Evolutionary conservation across 1,140 invertebrate genomes (phyloP), one percentile per base, ranked within the genome.

Genomic region (Macrotrachela quadricornifera): DNA sequence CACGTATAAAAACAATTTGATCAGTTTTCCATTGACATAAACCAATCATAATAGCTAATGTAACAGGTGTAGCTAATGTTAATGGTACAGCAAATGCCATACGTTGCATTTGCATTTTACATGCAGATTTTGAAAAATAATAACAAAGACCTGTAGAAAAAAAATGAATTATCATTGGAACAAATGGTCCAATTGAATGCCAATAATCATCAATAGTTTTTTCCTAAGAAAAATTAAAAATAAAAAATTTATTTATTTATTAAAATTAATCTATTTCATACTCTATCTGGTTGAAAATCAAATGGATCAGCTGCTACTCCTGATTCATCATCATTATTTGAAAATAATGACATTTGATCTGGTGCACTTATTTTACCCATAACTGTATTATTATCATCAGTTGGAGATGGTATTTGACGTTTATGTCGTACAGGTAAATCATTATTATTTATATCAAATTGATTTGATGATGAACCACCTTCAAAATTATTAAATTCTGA

Each of bases 31-130:
- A 30, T 30, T 30, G 21, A 30, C 21, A 30, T 39, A 48, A 30
- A n/a, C 46, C 53, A 14, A 60, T 61, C 60, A 64, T 55, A 62
- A 64, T 49, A 13, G 61, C 64, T 6, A 61, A 56, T 38, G 62
- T 60, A 16, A 67, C 55, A 12, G 65, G 63, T 11, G 63, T 59
- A 8, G 61, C 57, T 36, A 67, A 56, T 4, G 61, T 56, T 12
- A 68, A 51, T 11, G 66, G 65, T 2, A 66, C 48, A 12, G 65
- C 59, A 56, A 65, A 69, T 14, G 62, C 61, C 10, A 61, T 59
- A 1, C 62, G 56, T 53, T 67, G 65, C 0, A 69, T 58, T 55
- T 63, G 59, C n/a, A 64, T 62, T 54, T 69, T 65, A 53, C 63
- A 63, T 0, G 65, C 60, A 9, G 60, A 63, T 56, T 63, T 64